phyloP scores from a whole-genome alignment of 2,888 invertebrate genomes.

The Ashinkailepas kermadecensis region DNA sequence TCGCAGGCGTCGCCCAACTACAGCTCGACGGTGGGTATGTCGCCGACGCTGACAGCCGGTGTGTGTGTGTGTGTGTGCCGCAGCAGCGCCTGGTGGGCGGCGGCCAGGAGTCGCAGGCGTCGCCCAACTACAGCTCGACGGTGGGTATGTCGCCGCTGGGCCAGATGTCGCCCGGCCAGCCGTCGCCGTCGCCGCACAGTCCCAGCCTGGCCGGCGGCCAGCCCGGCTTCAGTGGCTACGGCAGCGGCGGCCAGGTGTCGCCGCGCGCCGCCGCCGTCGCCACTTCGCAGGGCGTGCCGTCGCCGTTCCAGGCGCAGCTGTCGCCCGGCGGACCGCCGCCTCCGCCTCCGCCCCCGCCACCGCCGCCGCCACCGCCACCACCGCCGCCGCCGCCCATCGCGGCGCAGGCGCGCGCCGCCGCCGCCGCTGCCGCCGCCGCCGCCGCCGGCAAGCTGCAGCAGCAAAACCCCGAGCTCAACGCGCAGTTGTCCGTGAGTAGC shows the following conservation, averaged over 20 bases:
- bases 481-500: constrained; percentile 65
- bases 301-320: not conserved
- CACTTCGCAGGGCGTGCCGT: constrained; percentile 24
- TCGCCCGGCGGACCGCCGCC: not conserved
- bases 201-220: constrained; percentile 37
- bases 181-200: constrained; percentile 36
- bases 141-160: constrained; percentile 40
- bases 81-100: constrained; percentile 45
- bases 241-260: constrained; percentile 39
- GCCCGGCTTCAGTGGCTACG: constrained; percentile 35
- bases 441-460: constrained; percentile 47
- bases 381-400: not conserved
- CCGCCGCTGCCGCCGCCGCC: not conserved
- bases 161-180: constrained; percentile 40
- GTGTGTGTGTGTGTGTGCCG: constrained; percentile 24
- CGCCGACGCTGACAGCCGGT: too few relatives aligned
- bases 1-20: constrained; percentile 58
- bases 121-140: constrained; percentile 52
- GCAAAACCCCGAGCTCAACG: constrained; percentile 82
- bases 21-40: constrained; percentile 42
- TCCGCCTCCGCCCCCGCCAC: not conserved
- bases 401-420: not conserved
- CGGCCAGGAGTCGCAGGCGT: constrained; percentile 53
- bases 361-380: not conserved
- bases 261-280: constrained; percentile 29